Evolutionary conservation across 2,797 vertebrate genomes (phyloP).

Genomic region (Poeciliopsis gracilis): DNA sequence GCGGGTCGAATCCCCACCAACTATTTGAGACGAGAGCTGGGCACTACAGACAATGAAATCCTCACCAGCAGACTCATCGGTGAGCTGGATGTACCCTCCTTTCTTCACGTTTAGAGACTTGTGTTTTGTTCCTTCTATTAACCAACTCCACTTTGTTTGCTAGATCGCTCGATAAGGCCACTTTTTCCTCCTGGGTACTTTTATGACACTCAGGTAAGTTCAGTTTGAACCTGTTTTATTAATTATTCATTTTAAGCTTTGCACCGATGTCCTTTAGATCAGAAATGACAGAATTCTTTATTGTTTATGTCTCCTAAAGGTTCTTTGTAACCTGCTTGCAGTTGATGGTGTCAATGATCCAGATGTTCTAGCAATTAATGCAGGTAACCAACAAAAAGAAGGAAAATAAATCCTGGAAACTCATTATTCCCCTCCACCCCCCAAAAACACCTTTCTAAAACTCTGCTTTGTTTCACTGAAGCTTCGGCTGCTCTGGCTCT

Average conservation of each 20-base stretch:
- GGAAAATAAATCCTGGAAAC: not conserved
- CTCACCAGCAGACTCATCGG: slow-evolving; percentile 97
- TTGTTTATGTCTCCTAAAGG: slow-evolving; percentile 30
- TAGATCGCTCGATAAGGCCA: slow-evolving; percentile 94
- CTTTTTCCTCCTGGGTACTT: slow-evolving; percentile 96
- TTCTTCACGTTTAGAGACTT: not conserved
- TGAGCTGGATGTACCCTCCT: slow-evolving; percentile 58
- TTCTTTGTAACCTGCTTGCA: slow-evolving; percentile 94
- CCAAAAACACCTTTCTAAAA: not conserved
- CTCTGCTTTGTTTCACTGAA: slow-evolving; percentile 61
- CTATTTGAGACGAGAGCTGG: slow-evolving; percentile 91
- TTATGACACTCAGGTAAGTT: slow-evolving; percentile 95
- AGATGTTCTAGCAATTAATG: slow-evolving; percentile 95
- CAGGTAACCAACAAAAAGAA: slow-evolving; percentile 81
- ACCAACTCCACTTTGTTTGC: slow-evolving; percentile 23
- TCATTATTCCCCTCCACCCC: not conserved
- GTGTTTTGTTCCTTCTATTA: not conserved
- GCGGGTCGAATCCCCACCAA: slow-evolving; percentile 98
- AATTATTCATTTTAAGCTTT: not conserved
- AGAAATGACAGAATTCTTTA: not conserved
- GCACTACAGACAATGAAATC: slow-evolving; percentile 92
- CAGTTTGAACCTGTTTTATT: not conserved
- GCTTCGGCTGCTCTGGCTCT: slow-evolving; percentile 93
- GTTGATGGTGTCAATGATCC: slow-evolving; percentile 95
- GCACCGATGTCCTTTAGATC: not conserved